Percentiles rank a stretch among this genome's conserved stretches.
These are phyloP conservation scores for Drosophila tripunctata DNA, from an alignment of 2,888 invertebrate genomes.

Conservation along the genomic window DNA sequence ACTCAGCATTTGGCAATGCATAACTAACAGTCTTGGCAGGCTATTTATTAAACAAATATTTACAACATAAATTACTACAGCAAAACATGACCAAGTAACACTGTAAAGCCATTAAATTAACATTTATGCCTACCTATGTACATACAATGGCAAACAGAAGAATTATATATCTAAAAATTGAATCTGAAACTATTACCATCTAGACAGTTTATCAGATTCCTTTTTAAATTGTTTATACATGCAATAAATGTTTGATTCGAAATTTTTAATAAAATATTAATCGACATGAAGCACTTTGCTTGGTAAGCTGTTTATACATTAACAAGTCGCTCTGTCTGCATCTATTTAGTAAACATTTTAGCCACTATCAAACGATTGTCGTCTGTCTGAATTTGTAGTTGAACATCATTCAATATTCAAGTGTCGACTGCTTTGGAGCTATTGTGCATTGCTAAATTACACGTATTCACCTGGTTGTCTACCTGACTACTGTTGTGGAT, in stretches of 20 bases:
- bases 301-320: neutral
- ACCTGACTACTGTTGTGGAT: constrained; percentile 20
- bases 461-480: constrained; percentile 39
- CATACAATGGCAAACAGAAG: constrained; percentile 18
- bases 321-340: neutral
- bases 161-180: neutral
- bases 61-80: constrained; percentile 21
- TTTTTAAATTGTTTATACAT: no score
- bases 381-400: constrained; percentile 40
- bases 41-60: constrained; percentile 45
- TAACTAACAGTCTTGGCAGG: constrained; percentile 23
- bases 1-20: constrained; percentile 3
- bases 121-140: constrained; percentile 1
- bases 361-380: constrained; percentile 23
- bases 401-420: constrained; percentile 21
- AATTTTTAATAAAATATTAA: neutral
- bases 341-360: constrained; percentile 16
- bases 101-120: constrained; percentile 19
- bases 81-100: constrained; percentile 14
- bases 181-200: neutral
- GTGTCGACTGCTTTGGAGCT: constrained; percentile 41
- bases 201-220: neutral
- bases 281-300: neutral
- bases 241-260: no score
- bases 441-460: constrained; percentile 69